Evolutionary conservation across 2,113 vertebrate genomes (phyloP).

Genomic region (Alligator mississippiensis): DNA sequence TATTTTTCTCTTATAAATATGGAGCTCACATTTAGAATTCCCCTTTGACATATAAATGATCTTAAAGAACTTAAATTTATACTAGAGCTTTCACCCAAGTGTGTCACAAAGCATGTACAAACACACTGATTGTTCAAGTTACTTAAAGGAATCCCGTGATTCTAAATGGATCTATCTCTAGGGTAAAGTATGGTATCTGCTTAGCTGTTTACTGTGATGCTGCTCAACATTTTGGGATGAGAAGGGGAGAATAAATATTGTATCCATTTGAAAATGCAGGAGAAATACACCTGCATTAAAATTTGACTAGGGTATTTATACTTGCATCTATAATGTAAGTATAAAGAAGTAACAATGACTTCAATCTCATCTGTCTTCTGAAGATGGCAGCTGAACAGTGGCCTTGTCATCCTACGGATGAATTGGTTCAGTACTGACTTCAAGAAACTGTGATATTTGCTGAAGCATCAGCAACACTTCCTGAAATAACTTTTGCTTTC

Average conservation of each 20-base stretch:
- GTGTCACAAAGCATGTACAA: not conserved
- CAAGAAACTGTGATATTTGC: slow-evolving; percentile 15
- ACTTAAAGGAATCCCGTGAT: not conserved
- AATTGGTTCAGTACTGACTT: slow-evolving; percentile 35
- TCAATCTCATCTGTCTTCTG: slow-evolving; percentile 47
- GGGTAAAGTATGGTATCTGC: slow-evolving; percentile 50
- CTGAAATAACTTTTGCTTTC: slow-evolving; percentile 33
- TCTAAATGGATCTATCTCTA: slow-evolving; percentile 22
- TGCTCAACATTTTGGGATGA: not conserved
- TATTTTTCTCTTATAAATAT: not conserved
- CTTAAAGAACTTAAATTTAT: not conserved
- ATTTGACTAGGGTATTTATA: slow-evolving; percentile 20
- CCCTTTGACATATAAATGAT: not conserved
- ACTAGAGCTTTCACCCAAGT: slow-evolving; percentile 10
- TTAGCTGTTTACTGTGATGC: slow-evolving; percentile 42
- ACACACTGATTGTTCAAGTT: not conserved
- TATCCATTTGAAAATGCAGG: slow-evolving; percentile 17
- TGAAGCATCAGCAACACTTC: slow-evolving; percentile 8
- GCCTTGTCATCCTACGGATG: not conserved
- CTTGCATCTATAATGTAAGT: slow-evolving; percentile 48
- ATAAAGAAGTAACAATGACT: slow-evolving; percentile 17
- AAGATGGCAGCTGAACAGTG: slow-evolving; percentile 27
- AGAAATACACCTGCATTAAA: slow-evolving; percentile 18
- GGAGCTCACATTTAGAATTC: not conserved
- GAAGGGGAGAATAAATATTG: slow-evolving; percentile 3